These are phyloP conservation scores for Fistularia commersonii DNA, from an alignment of 2,797 vertebrate species.

Conservation along the genomic window DNA sequence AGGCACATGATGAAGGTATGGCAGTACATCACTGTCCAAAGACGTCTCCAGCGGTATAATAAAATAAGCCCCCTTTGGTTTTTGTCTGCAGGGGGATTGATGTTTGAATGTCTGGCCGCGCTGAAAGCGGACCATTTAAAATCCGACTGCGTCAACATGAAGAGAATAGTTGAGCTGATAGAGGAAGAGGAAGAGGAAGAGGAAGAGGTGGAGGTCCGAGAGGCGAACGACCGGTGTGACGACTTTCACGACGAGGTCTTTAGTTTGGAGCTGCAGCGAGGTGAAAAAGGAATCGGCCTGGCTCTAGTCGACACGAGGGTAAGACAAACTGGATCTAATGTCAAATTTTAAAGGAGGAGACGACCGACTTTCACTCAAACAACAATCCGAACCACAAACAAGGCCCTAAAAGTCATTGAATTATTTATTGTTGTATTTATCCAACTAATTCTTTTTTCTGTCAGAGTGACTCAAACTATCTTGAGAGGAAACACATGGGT, in stretches of 20 bases:
- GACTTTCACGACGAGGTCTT: slow-evolving; percentile 67
- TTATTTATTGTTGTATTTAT: too few relatives aligned
- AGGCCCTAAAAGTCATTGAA: too few relatives aligned
- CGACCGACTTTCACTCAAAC: neutral
- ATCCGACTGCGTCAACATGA: slow-evolving; percentile 19
- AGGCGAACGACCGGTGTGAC: slow-evolving; percentile 36
- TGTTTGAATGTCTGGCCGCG: slow-evolving; percentile 58
- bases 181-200: slow-evolving; percentile 45
- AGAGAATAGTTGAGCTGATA: slow-evolving; percentile 37
- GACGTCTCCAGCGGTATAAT: neutral
- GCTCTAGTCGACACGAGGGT: slow-evolving; percentile 75
- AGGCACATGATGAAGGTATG: slow-evolving; percentile 53
- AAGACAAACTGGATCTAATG: slow-evolving; percentile 27
- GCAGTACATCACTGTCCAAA: neutral
- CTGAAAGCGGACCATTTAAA: slow-evolving; percentile 43
- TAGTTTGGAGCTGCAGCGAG: slow-evolving; percentile 73
- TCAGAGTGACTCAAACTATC: neutral
- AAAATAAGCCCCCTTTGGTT: too few relatives aligned
- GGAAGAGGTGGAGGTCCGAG: slow-evolving; percentile 31
- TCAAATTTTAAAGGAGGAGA: neutral
- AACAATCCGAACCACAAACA: too few relatives aligned
- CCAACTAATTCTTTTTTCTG: neutral
- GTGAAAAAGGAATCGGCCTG: slow-evolving; percentile 69
- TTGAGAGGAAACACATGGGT: too few relatives aligned
- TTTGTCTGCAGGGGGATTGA: slow-evolving; percentile 49